Conservation (phyloP, 2,797 vertebrate genomes). For the Malacoraja senta region DNA sequence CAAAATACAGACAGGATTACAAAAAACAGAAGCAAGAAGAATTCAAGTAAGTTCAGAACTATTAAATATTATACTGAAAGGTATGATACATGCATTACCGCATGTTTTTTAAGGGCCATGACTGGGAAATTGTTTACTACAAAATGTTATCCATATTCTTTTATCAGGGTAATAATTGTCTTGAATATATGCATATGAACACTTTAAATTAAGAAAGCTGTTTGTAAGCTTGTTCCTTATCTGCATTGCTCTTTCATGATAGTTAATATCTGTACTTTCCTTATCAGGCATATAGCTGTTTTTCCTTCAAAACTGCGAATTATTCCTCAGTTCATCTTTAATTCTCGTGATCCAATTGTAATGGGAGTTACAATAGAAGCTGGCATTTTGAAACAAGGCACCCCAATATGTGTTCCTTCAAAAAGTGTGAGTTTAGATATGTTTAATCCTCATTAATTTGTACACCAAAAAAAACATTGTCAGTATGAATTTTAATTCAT, state of each 20-base stretch:
- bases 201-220: background rate
- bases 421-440: conserved; percentile 75
- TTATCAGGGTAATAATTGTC: conserved; percentile 32
- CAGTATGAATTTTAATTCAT: background rate
- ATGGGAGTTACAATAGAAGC: conserved; percentile 85
- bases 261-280: background rate
- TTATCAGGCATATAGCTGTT: conserved; percentile 78
- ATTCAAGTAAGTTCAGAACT: conserved; percentile 77
- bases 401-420: conserved; percentile 86
- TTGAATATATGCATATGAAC: background rate
- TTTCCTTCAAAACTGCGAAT: conserved; percentile 89
- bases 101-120: background rate
- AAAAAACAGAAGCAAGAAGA: conserved; percentile 98
- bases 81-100: background rate
- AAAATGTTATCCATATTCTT: background rate
- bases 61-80: background rate
- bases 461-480: background rate
- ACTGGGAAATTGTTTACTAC: background rate
- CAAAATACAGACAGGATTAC: conserved; percentile 93
- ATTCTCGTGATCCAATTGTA: conserved; percentile 94
- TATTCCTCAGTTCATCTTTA: conserved; percentile 97
- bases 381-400: conserved; percentile 81
- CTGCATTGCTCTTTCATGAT: background rate
- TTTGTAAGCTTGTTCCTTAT: background rate
- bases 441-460: background rate